Base-by-base conservation (phyloP, 2,113 vertebrate species). In the Hystrix cristata region DNA sequence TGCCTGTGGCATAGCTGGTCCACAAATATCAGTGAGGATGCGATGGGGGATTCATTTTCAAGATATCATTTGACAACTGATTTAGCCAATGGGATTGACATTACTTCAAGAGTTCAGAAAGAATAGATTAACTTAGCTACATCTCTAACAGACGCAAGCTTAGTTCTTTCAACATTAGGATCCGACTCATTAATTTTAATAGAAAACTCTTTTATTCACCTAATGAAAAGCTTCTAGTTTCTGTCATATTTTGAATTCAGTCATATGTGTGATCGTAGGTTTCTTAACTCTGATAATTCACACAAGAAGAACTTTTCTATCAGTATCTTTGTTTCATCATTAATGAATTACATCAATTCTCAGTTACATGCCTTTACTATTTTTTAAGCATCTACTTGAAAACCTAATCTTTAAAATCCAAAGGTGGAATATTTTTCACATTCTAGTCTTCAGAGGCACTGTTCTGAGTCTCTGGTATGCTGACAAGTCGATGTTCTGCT, bases 341-440 rank as follows among this genome's bases (percentile, higher is more conserved):
- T 98, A 98, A 98, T 95, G 51, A 95, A 82, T 31, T 87, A 0
- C 19, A 97, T 95, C 89, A 95, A 97, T 95, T 85, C 43, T 29
- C 79, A 91, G 19, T 91, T 89, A 95, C 21, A 90, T 91, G 88
- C 82, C 93, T 98, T 97, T 97, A 96, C 97, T 97, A 94, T 96
- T 67, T 97, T 1, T 97, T 43, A 21, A 90, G 84, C 10, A 96
- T 82, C 71, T 96, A 18, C 95, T 96, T 97, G 96, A 98, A 98
- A 98, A 96, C 87, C 86, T 98, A 31, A 87, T 93, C 97, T 97
- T 98, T 98, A 90, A 97, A 98, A 98, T 94, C 38, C 85, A 98
- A 98, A 98, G 38, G 59, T 96, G 72, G 94, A 98, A 97, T 81
- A 60, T 95, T 97, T 79, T 94, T 5, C 88, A 96, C 29, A 60